Conservation (phyloP, 2,888 invertebrate genomes). For the Gymnocheta viridis region DNA sequence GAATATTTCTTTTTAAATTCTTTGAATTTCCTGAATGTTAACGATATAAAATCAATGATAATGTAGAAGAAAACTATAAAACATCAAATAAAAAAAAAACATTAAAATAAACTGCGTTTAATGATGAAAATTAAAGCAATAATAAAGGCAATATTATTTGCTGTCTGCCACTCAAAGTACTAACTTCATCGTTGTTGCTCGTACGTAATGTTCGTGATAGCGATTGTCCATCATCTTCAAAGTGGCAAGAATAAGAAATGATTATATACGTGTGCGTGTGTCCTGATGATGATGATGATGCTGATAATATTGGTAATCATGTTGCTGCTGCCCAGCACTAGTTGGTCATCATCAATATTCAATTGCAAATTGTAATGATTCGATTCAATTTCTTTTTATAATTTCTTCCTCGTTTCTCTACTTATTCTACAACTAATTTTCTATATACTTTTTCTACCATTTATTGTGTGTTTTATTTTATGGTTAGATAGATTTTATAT, state of each 20-base stretch:
- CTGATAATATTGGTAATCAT: conserved; percentile 13
- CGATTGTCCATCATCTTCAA: conserved; percentile 28
- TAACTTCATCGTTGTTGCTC: not conserved
- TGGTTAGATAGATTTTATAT: conserved; percentile 46
- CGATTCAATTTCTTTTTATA: conserved; percentile 30
- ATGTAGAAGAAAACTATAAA: conserved; percentile 54
- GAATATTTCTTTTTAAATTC: conserved; percentile 10
- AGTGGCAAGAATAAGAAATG: not conserved
- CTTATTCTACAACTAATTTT: conserved; percentile 14
- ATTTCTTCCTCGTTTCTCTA: not conserved
- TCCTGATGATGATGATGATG: not conserved
- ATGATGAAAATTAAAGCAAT: conserved; percentile 60
- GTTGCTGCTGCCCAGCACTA: conserved; percentile 39
- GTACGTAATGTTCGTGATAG: conserved; percentile 14
- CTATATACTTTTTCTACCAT: conserved; percentile 5
- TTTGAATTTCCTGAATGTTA: conserved; percentile 61
- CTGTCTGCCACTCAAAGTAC: conserved; percentile 42
- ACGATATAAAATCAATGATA: conserved; percentile 68
- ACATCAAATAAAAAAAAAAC: conserved; percentile 12
- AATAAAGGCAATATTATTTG: conserved; percentile 56
- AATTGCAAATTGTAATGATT: conserved; percentile 64
- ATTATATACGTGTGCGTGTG: not conserved
- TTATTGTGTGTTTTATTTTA: conserved; percentile 43
- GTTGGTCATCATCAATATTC: conserved; percentile 67
- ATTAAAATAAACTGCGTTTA: conserved; percentile 7